A percentile compares a stretch with the other conserved stretches of the same genome.
These are phyloP conservation scores for Heterohyrax brucei DNA, from an alignment of 2,797 vertebrate species.

Conservation along the genomic window DNA sequence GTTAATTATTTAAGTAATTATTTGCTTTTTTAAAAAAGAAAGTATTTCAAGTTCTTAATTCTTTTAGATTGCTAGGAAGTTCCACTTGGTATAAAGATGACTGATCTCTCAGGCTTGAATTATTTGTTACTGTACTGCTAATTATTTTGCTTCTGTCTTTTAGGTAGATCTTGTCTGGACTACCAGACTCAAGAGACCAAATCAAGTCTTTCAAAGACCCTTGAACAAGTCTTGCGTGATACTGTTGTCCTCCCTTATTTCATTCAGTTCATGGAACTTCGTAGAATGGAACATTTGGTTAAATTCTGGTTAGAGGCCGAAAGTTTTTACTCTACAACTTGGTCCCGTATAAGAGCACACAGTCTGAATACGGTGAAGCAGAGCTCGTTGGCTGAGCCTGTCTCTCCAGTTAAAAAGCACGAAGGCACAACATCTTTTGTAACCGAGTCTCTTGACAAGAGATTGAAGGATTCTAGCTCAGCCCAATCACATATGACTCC, in stretches of 20 bases:
- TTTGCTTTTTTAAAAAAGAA: slow-evolving; percentile 53
- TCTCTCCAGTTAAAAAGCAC: slow-evolving; percentile 90
- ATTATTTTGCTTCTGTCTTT: slow-evolving; percentile 83
- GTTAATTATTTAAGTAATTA: slow-evolving; percentile 22
- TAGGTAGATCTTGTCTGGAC: slow-evolving; percentile 98
- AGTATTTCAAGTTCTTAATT: slow-evolving; percentile 26
- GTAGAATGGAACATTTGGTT: slow-evolving; percentile 96
- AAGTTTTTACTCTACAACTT: slow-evolving; percentile 97
- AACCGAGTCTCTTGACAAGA: slow-evolving; percentile 84
- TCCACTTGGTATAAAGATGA: not conserved
- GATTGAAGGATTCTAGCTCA: slow-evolving; percentile 85
- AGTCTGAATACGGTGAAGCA: slow-evolving; percentile 99
- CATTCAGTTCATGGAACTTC: slow-evolving; percentile 96
- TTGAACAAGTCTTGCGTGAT: slow-evolving; percentile 97
- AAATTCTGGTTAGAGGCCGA: slow-evolving; percentile 98
- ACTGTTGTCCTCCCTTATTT: slow-evolving; percentile 96
- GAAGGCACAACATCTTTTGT: slow-evolving; percentile 85
- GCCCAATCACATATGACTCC: slow-evolving; percentile 75
- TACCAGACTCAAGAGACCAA: slow-evolving; percentile 97
- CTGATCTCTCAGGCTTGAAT: slow-evolving; percentile 30
- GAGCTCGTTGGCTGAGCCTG: slow-evolving; percentile 96
- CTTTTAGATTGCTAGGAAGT: slow-evolving; percentile 57
- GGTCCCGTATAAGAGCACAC: slow-evolving; percentile 97
- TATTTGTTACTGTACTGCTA: slow-evolving; percentile 58
- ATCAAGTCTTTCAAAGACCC: slow-evolving; percentile 98